These are phyloP conservation scores for Eulithis prunata DNA, from an alignment of 2,888 invertebrate species.

Conservation along the genomic window DNA sequence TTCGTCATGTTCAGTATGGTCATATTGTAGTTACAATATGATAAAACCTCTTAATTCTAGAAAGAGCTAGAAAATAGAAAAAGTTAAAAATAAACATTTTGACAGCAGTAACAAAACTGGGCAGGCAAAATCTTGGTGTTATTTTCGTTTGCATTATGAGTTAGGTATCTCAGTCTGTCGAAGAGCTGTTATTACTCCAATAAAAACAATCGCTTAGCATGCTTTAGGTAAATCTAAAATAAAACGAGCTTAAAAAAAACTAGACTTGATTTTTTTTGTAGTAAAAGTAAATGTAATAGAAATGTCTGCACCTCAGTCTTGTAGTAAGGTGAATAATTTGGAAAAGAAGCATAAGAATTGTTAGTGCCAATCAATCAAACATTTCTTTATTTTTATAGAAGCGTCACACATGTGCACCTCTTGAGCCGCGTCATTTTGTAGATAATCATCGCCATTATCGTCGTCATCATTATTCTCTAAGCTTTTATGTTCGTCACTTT, in stretches of 20 bases:
- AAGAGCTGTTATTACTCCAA: conserved; percentile 8
- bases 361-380: conserved; percentile 67
- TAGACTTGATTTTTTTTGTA: no score
- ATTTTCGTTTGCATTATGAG: neutral
- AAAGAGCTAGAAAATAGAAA: no score
- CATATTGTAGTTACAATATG: no score
- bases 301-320: conserved; percentile 4
- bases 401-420: conserved; percentile 62
- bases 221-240: conserved; percentile 11
- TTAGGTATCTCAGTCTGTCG: neutral
- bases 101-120: neutral
- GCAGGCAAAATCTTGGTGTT: neutral
- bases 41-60: no score
- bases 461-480: conserved; percentile 27
- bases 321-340: conserved; percentile 31
- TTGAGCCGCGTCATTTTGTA: conserved; percentile 41
- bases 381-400: conserved; percentile 45
- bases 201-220: conserved; percentile 30
- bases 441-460: conserved; percentile 47
- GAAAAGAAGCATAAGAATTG: conserved; percentile 52
- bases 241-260: neutral
- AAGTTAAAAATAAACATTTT: no score
- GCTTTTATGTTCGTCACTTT: conserved; percentile 41
- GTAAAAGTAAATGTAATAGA: neutral
- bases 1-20: no score